Evolutionary conservation across 2,888 invertebrate genomes (phyloP).

Genomic region (Ophioninae sp.): DNA sequence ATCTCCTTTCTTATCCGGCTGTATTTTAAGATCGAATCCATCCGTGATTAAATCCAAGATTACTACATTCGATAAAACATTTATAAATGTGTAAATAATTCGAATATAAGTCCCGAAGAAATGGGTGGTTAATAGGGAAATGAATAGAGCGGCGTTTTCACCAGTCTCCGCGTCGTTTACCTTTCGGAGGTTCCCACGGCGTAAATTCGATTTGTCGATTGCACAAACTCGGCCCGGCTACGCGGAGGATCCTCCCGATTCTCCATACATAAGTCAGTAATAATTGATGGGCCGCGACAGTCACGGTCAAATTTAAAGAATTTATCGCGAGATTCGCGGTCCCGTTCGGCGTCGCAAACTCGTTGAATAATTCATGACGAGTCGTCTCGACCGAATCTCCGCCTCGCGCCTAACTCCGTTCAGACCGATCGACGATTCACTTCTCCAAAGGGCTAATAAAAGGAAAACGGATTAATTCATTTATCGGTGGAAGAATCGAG

Average conservation of each 20-base stretch:
- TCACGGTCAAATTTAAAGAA: slow-evolving; percentile 19
- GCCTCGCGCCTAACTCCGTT: neutral
- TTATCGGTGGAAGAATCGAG: slow-evolving; percentile 9
- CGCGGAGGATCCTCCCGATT: neutral
- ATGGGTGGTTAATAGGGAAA: slow-evolving; percentile 11
- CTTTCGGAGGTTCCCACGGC: neutral
- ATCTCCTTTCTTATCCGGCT: neutral
- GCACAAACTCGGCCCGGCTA: slow-evolving; percentile 26
- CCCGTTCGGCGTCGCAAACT: slow-evolving; percentile 30
- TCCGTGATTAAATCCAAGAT: too few species aligned
- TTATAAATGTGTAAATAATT: neutral
- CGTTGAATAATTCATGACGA: slow-evolving; percentile 52
- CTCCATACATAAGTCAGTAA: slow-evolving; percentile 24
- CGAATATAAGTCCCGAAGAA: neutral
- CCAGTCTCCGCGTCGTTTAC: neutral
- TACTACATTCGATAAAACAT: too few species aligned
- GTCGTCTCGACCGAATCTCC: slow-evolving; percentile 52
- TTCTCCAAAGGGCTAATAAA: slow-evolving; percentile 22
- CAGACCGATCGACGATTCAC: slow-evolving; percentile 48
- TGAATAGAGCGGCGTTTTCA: neutral
- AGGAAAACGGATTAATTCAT: slow-evolving; percentile 32
- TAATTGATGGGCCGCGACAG: slow-evolving; percentile 49
- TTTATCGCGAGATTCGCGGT: slow-evolving; percentile 36
- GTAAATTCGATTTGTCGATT: slow-evolving; percentile 52
- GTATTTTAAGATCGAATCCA: neutral